Percentiles rank a stretch among this genome's conserved stretches.
Evolutionary conservation across 2,113 vertebrate genomes (phyloP).

Genomic region (Lipotes vexillifer): DNA sequence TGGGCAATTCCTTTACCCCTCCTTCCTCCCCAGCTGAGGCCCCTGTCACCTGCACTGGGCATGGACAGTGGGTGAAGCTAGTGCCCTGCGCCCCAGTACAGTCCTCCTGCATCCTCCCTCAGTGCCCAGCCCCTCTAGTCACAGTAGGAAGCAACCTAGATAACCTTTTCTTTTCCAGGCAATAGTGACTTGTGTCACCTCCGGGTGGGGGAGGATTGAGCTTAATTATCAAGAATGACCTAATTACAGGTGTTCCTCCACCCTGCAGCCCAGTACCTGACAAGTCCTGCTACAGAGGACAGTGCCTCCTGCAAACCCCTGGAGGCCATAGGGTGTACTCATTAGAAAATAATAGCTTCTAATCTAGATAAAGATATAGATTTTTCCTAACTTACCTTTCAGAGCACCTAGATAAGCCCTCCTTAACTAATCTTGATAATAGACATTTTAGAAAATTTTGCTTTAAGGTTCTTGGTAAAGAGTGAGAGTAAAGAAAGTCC

Average conservation of each 20-base stretch:
- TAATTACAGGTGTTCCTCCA: background rate
- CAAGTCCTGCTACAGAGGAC: background rate
- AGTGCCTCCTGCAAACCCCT: background rate
- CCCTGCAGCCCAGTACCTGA: background rate
- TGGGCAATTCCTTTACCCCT: background rate
- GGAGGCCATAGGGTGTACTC: fast-evolving
- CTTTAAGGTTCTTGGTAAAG: background rate
- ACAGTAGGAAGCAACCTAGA: background rate
- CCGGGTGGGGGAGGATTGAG: background rate
- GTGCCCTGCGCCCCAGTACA: fast-evolving
- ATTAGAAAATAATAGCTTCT: background rate
- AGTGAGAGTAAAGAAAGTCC: background rate
- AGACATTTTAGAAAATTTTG: background rate
- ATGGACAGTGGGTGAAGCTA: fast-evolving
- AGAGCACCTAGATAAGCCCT: background rate
- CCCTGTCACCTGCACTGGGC: background rate
- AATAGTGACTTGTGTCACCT: background rate
- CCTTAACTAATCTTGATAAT: background rate
- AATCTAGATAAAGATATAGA: background rate
- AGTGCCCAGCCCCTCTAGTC: background rate
- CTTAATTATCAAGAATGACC: background rate
- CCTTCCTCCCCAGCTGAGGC: fast-evolving
- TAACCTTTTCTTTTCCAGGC: background rate
- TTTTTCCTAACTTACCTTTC: background rate
- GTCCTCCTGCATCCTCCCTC: background rate